Percentiles rank a stretch among this genome's conserved stretches.
phyloP scores from a whole-genome alignment of 2,113 vertebrate species.

The Tricholaema leucomelas region DNA sequence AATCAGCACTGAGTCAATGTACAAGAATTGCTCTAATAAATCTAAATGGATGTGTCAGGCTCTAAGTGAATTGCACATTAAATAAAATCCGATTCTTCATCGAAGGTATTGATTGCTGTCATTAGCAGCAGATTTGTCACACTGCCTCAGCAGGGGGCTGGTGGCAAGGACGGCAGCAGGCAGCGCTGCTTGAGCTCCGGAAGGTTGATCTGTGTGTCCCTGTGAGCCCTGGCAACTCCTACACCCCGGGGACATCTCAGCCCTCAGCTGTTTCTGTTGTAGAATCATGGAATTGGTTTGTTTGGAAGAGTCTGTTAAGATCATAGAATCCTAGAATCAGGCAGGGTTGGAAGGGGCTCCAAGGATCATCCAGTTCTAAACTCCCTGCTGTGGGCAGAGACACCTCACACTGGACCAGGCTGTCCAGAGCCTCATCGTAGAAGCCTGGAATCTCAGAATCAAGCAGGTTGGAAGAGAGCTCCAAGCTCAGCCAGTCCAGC shows the following conservation, averaged over 20 bases:
- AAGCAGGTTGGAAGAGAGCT: too few relatives aligned
- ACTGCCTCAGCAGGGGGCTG: neutral
- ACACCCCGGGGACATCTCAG: neutral
- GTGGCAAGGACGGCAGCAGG: neutral
- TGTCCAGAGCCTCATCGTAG: too few relatives aligned
- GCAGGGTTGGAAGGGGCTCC: too few relatives aligned
- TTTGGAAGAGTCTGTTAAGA: neutral
- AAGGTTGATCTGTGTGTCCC: neutral
- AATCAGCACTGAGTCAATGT: neutral
- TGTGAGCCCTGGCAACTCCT: neutral
- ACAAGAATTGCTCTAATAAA: slow-evolving; percentile 23
- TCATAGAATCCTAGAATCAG: neutral
- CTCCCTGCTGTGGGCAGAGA: too few relatives aligned
- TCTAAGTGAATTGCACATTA: slow-evolving; percentile 11
- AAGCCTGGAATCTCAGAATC: too few relatives aligned
- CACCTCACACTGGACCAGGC: too few relatives aligned
- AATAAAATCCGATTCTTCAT: slow-evolving; percentile 18
- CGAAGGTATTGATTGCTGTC: slow-evolving; percentile 16
- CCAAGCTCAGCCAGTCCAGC: too few relatives aligned
- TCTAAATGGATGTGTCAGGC: neutral
- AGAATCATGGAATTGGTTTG: neutral
- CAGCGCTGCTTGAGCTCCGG: neutral
- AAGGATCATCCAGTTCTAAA: too few relatives aligned
- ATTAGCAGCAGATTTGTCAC: neutral
- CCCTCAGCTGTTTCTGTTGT: neutral